phyloP scores from a whole-genome alignment of 2,797 vertebrate genomes.

The Uromys caudimaculatus region DNA sequence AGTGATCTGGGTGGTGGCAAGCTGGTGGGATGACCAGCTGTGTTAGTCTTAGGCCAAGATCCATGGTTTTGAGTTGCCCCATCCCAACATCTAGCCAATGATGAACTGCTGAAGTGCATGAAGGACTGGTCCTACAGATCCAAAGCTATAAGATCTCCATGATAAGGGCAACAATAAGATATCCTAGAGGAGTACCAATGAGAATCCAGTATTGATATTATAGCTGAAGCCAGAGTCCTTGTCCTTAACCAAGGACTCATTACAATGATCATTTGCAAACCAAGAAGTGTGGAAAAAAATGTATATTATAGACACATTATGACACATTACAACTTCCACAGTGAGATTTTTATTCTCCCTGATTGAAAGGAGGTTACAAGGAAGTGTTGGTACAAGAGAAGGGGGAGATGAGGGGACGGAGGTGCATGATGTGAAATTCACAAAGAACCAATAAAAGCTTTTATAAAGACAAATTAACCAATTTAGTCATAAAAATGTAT shows the following conservation, averaged over 20 bases:
- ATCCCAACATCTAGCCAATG: neutral
- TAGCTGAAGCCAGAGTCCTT: neutral
- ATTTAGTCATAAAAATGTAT: neutral
- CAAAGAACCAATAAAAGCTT: no score
- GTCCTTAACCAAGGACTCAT: neutral
- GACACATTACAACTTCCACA: no score
- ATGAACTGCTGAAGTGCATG: neutral
- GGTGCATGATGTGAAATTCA: no score
- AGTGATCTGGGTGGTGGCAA: neutral
- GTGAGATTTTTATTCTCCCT: no score
- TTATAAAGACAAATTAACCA: neutral
- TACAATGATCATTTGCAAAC: neutral
- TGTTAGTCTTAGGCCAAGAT: neutral
- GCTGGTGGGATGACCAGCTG: neutral
- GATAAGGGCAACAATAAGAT: neutral
- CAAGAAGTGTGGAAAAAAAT: no score
- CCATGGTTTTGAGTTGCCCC: neutral
- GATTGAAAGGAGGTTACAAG: no score
- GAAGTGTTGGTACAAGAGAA: no score
- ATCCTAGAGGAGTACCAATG: neutral
- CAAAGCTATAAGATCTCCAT: neutral
- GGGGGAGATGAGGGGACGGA: no score
- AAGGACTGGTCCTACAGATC: neutral
- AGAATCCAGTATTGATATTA: neutral
- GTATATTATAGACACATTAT: no score